Evolutionary conservation across 2,113 vertebrate genomes (phyloP).

Genomic region (Orthochromis indermauri): DNA sequence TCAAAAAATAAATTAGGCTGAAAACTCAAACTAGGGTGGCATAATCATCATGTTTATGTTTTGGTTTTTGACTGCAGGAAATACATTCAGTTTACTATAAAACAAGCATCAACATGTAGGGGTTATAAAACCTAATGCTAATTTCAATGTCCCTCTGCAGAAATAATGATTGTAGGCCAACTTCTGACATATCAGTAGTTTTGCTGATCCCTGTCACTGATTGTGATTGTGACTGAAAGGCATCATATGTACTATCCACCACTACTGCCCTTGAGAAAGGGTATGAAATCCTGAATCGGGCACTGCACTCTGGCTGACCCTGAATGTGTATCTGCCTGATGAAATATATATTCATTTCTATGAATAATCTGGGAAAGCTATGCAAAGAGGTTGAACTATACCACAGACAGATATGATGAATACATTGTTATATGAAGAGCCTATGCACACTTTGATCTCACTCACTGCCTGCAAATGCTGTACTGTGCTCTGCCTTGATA

Average conservation of each 20-base stretch:
- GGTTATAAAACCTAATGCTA: neutral
- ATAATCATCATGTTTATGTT: neutral
- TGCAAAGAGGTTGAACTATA: conserved; percentile 8
- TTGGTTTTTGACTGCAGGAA: neutral
- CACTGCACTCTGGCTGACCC: neutral
- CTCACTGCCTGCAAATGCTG: neutral
- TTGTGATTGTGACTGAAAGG: neutral
- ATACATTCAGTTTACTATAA: neutral
- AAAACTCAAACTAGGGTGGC: neutral
- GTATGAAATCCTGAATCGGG: neutral
- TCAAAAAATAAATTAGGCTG: neutral
- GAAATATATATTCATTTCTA: conserved; percentile 1
- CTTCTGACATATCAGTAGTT: neutral
- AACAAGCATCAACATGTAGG: neutral
- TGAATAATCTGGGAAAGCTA: neutral
- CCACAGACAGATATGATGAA: conserved; percentile 13
- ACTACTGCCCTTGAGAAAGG: neutral
- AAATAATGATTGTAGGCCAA: neutral
- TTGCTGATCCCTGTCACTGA: neutral
- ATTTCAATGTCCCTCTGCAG: neutral
- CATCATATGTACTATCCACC: neutral
- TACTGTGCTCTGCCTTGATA: neutral
- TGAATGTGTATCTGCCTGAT: neutral
- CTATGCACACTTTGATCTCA: neutral
- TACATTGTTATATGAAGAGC: neutral